phyloP scores from a whole-genome alignment of 2,113 vertebrate genomes.

The Gymnocephalus cernua region DNA sequence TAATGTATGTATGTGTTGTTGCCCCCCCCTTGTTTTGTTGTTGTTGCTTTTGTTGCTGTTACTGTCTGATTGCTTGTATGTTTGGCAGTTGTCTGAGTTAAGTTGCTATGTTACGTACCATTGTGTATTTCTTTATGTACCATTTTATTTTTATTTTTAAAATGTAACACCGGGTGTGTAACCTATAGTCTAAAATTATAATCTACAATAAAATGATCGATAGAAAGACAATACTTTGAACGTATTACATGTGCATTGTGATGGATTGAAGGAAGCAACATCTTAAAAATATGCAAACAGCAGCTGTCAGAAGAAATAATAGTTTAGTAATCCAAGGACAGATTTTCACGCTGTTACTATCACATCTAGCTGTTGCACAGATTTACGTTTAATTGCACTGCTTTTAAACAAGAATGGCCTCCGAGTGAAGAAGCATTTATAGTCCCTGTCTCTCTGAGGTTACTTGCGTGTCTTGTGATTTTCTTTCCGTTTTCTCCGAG shows the following conservation, averaged over 20 bases:
- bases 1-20: too few species aligned
- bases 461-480: slow-evolving; percentile 2
- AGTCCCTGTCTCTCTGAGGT: slow-evolving; percentile 21
- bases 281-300: neutral
- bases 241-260: neutral
- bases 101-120: too few species aligned
- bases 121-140: too few species aligned
- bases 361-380: slow-evolving; percentile 1
- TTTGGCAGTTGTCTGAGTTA: too few species aligned
- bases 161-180: too few species aligned
- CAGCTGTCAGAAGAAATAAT: neutral
- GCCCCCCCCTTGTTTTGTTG: too few species aligned
- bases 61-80: too few species aligned
- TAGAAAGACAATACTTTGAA: neutral
- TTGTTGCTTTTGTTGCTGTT: too few species aligned
- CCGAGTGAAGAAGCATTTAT: slow-evolving; percentile 25
- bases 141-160: too few species aligned
- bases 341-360: neutral
- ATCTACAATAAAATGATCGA: too few species aligned
- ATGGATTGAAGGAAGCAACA: neutral
- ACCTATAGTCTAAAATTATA: too few species aligned
- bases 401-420: slow-evolving; percentile 27
- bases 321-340: neutral
- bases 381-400: slow-evolving; percentile 30
- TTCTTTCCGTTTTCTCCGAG: neutral